phyloP scores from a whole-genome alignment of 1,140 invertebrate species.

The Chlorops oryzae region DNA sequence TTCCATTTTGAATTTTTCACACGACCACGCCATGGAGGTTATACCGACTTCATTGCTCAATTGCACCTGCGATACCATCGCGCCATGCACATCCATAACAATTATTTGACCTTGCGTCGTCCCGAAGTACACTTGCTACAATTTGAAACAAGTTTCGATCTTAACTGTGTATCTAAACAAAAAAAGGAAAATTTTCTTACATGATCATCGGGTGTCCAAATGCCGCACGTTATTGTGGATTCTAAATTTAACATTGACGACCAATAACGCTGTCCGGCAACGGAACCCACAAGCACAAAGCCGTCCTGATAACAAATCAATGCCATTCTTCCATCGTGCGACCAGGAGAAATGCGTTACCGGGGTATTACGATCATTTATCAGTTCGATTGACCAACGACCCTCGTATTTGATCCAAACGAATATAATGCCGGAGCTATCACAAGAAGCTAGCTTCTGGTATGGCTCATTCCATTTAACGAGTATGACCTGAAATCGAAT shows the following conservation, averaged over 20 bases:
- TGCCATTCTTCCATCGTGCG: constrained; percentile 96
- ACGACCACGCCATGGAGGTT: constrained; percentile 89
- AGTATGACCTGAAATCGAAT: constrained; percentile 73
- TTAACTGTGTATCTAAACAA: too few relatives aligned
- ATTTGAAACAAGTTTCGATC: too few relatives aligned
- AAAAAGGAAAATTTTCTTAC: too few relatives aligned
- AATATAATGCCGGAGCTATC: constrained; percentile 97
- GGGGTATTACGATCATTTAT: constrained; percentile 97
- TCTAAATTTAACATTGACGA: constrained; percentile 94
- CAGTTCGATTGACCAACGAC: constrained; percentile 96
- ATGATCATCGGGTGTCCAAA: constrained; percentile 97
- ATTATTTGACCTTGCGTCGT: constrained; percentile 89
- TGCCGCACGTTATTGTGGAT: constrained; percentile 88
- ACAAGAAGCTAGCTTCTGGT: constrained; percentile 96
- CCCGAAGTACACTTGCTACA: constrained; percentile 94
- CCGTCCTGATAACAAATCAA: constrained; percentile 97
- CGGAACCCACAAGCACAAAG: constrained; percentile 92
- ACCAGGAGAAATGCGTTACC: constrained; percentile 96
- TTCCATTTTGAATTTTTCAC: constrained; percentile 98
- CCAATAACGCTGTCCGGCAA: constrained; percentile 96
- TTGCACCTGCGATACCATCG: constrained; percentile 88
- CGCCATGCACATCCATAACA: constrained; percentile 92
- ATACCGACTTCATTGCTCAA: constrained; percentile 74
- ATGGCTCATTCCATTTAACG: constrained; percentile 98
- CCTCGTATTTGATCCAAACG: constrained; percentile 99